Evolutionary conservation across 2,113 vertebrate genomes (phyloP).

Genomic region (Poicephalus gulielmi): DNA sequence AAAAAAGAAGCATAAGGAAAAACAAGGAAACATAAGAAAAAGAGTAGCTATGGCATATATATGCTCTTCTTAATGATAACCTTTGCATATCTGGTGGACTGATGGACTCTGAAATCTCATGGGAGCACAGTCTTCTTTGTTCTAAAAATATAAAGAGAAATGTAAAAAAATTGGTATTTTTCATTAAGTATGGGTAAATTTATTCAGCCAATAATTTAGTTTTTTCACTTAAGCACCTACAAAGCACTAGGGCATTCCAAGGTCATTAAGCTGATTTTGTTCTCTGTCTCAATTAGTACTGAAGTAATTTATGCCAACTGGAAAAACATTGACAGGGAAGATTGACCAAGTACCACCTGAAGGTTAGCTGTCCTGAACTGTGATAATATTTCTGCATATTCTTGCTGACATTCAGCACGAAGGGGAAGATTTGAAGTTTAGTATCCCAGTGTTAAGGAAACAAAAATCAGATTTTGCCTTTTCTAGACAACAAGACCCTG

Average conservation of each 20-base stretch:
- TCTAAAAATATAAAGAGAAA: neutral
- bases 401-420: neutral
- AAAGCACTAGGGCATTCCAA: neutral
- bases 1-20: neutral
- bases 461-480: neutral
- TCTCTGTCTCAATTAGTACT: neutral
- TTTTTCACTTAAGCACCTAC: neutral
- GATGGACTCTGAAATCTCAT: neutral
- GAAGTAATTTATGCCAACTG: neutral
- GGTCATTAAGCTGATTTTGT: neutral
- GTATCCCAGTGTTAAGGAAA: neutral
- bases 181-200: neutral
- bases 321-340: neutral
- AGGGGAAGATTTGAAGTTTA: neutral
- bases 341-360: neutral
- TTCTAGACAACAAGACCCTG: neutral
- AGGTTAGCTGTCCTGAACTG: neutral
- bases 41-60: neutral
- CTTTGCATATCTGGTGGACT: neutral
- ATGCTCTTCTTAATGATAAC: neutral
- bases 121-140: rapidly evolving
- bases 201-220: neutral
- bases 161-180: neutral
- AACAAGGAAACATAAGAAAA: neutral
- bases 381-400: neutral